Conservation (phyloP, 2,888 invertebrate species). For the Melinaea menophilus region DNA sequence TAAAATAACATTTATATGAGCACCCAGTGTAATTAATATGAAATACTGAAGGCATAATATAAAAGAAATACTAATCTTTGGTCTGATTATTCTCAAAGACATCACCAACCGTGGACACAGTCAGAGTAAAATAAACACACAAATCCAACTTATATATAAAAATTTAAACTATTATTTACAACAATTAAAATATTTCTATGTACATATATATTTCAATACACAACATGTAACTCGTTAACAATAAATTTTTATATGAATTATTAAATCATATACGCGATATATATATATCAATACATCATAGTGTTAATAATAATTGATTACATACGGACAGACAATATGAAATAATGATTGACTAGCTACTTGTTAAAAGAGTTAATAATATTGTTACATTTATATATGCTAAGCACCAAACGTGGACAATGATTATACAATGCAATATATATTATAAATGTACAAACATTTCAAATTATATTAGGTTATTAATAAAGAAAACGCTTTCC, state of each 20-base stretch:
- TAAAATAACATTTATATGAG: neutral
- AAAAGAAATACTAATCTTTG: conserved; percentile 64
- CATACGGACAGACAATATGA: too few species aligned
- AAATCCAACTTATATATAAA: conserved; percentile 43
- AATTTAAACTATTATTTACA: conserved; percentile 72
- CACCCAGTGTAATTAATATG: neutral
- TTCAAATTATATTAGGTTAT: too few species aligned
- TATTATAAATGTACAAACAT: too few species aligned
- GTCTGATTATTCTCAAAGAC: conserved; percentile 57
- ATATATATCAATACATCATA: conserved; percentile 13
- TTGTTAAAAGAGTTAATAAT: neutral
- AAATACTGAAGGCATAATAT: conserved; percentile 27
- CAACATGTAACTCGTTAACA: conserved; percentile 62
- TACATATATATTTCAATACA: conserved; percentile 59
- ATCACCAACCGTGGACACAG: conserved; percentile 27
- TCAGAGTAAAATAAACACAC: conserved; percentile 15
- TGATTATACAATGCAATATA: conserved; percentile 1
- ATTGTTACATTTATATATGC: neutral
- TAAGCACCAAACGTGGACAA: conserved; percentile 32
- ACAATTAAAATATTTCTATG: conserved; percentile 68
- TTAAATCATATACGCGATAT: conserved; percentile 18
- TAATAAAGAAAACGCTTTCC: too few species aligned
- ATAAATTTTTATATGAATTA: conserved; percentile 35
- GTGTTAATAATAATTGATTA: neutral
- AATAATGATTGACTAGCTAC: neutral